phyloP scores from a whole-genome alignment of 2,113 vertebrate genomes.

The Caracal caracal region DNA sequence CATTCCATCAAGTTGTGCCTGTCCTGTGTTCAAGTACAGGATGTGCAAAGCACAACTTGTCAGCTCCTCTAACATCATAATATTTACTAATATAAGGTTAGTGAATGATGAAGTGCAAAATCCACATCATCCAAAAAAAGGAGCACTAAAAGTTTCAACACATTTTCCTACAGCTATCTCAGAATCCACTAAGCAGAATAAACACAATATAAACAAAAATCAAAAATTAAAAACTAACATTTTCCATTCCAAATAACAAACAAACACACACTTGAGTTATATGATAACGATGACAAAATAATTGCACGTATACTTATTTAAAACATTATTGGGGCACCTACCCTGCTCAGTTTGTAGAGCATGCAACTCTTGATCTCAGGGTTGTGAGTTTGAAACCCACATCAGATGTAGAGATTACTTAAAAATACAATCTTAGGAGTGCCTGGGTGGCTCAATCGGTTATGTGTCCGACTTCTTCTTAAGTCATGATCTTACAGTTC shows the following conservation, averaged over 20 bases:
- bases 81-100: neutral
- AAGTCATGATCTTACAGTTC: too few relatives aligned
- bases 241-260: slow-evolving; percentile 3
- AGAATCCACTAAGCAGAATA: neutral
- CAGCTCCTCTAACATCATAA: neutral
- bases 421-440: neutral
- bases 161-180: neutral
- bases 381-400: neutral
- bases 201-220: neutral
- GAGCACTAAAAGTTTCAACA: neutral
- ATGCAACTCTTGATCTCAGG: neutral
- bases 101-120: neutral
- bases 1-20: neutral
- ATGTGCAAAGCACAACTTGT: too few relatives aligned
- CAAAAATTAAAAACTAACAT: neutral
- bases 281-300: neutral
- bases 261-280: neutral
- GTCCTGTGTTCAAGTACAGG: neutral
- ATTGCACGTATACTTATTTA: neutral
- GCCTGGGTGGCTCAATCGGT: too few relatives aligned
- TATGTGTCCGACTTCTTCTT: too few relatives aligned
- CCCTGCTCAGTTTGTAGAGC: neutral
- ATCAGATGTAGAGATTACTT: neutral
- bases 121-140: neutral
- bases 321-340: neutral